Base-by-base conservation (phyloP, 2,113 vertebrate species). In the Coryphaenoides rupestris region DNA sequence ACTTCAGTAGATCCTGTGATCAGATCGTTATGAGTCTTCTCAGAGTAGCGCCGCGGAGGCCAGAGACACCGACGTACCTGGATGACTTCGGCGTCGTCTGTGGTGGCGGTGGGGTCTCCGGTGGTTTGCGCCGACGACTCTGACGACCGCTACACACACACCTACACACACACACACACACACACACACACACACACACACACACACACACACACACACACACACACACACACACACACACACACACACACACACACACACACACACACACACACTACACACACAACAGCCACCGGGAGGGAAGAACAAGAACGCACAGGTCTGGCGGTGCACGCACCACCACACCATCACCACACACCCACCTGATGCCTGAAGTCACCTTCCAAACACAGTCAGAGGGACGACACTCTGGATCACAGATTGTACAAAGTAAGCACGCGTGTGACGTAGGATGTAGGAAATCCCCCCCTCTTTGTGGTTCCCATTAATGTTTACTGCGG, bases 31-130 rank as follows among this genome's bases (percentile, higher is more conserved):
- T 21, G 21, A 7, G 22, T 55, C 53, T 12, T 4, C 13, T 21
- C 12, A 55, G 21, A 55, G n/a, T 12, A 40, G 33, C 33, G 9
- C 33, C 13, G 33, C 13, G 33, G 33, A 40, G 33, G 13, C 9
- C 13, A 12, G 2, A 40, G 2, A 40, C 9, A 40, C 13, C 33
- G 13, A 40, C 63, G 45, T 75, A 98, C 96, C 94, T 92, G 91
- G 28, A 91, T 86, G 46, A 93, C 80, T 52, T 95, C 91, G 26
- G 71, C 58, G 58, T 63, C 73, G 55, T 93, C 93, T 55, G 89
- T 73, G 62, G 76, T 84, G 75, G 63, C 80, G 55, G 74, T 64
- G 59, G 73, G 74, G 16, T 58, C 71, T 17, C 90, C 88, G 47
- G 75, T 79, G 14, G 87, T 74, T 58, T 87, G 84, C 26, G 88